A percentile compares a stretch with the other conserved stretches of the same genome.
Evolutionary conservation across 2,797 vertebrate genomes (phyloP).

Genomic region (Loris lydekkerianus): DNA sequence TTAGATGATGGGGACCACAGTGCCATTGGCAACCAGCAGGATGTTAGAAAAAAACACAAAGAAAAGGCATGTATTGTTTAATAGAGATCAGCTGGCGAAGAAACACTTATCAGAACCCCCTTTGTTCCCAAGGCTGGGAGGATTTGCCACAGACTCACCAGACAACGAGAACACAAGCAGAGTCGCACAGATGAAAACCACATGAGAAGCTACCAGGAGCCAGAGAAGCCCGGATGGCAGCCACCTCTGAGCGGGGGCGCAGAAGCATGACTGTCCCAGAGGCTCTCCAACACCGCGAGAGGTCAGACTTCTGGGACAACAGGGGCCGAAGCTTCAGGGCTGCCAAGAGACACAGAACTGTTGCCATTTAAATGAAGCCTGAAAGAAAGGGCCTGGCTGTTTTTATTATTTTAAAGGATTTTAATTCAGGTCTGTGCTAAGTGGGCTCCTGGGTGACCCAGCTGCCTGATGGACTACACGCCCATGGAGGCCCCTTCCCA

Average conservation of each 20-base stretch:
- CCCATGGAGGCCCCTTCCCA: background rate
- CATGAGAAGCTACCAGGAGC: background rate
- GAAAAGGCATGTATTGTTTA: slow-evolving; percentile 41
- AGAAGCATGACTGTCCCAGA: background rate
- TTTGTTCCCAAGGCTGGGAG: slow-evolving; percentile 44
- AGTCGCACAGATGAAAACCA: background rate
- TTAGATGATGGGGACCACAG: slow-evolving; percentile 52
- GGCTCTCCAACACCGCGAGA: background rate
- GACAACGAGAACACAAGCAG: slow-evolving; percentile 28
- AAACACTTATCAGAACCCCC: slow-evolving; percentile 62
- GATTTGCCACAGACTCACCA: background rate
- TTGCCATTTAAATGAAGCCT: background rate
- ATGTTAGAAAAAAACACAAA: background rate
- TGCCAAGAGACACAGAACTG: slow-evolving; percentile 57
- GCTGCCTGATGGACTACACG: background rate
- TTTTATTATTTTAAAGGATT: slow-evolving; percentile 1
- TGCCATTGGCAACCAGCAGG: slow-evolving; percentile 5
- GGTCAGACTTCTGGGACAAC: background rate
- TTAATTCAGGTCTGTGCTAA: slow-evolving; percentile 28
- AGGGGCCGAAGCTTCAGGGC: background rate
- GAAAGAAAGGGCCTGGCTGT: background rate
- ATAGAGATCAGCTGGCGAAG: slow-evolving; percentile 55
- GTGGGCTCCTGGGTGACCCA: background rate
- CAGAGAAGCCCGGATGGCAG: background rate
- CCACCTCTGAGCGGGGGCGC: background rate